Evolutionary conservation across 1,140 invertebrate genomes (phyloP), one percentile per base, ranked within the genome.

Genomic region (Maconellicoccus hirsutus): DNA sequence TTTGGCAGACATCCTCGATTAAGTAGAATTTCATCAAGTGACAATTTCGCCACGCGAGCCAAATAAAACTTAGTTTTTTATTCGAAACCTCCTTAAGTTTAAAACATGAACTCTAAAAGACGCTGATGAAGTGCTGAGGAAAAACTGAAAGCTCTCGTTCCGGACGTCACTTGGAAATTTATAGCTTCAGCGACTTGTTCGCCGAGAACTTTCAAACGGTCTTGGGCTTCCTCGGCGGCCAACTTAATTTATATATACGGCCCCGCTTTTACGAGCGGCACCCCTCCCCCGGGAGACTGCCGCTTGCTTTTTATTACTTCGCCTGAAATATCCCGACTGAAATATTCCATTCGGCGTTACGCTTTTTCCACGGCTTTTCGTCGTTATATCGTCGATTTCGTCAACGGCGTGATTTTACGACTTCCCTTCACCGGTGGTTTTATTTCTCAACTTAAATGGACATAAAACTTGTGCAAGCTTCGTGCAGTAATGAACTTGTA

Each of bases 41-140:
- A 19, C 42, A 16, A 52, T 52, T 52, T 16, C 12, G 42, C 42
- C 6, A 33, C 29, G 42, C 12, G 42, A 52, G n/a, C 42, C 12
- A 3, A 19, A 19, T 19, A 19, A 52, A 52, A 52, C 6, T 52
- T 52, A 8, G 16, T 52, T 52, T 52, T 8, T 52, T 52, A 6
- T 52, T 52, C n/a, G 42, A 52, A 52, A 52, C 42, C 42, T 52
- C 42, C 42, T 52, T 52, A 52, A 52, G 42, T 52, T 52, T 52
- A 52, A 52, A 52, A 19, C 42, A 19, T 19, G 42, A 52, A 52
- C 12, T 52, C n/a, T 52, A 8, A 52, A 52, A 52, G 42, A 52
- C 42, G 42, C 42, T 52, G 42, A 52, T 52, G 42, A 52, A 52
- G 42, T 52, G 42, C 42, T 52, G 42, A 52, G 42, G 42, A 52